phyloP scores from a whole-genome alignment of 2,113 vertebrate species.

The Lipophrys pholis region DNA sequence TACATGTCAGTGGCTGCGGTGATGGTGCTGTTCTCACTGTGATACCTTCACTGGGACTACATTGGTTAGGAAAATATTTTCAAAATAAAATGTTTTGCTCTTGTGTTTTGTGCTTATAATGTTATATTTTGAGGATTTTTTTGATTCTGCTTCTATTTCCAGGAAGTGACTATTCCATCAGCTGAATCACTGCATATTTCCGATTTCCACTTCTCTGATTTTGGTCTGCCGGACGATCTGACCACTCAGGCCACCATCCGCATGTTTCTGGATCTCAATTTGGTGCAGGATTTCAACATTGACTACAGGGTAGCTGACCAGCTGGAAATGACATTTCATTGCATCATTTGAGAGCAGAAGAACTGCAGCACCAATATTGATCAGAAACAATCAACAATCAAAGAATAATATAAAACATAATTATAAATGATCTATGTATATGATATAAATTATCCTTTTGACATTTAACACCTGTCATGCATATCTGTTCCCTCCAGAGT shows the following conservation, averaged over 20 bases:
- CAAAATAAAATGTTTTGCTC: not conserved
- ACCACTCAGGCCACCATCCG: constrained; percentile 89
- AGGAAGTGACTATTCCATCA: constrained; percentile 89
- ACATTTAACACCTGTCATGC: not conserved
- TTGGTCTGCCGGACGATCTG: constrained; percentile 86
- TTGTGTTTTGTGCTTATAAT: not conserved
- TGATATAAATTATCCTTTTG: not conserved
- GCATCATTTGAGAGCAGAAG: not conserved
- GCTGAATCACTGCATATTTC: constrained; percentile 87
- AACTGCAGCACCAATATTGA: not conserved
- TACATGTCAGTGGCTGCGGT: constrained; percentile 4
- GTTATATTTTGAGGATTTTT: not conserved
- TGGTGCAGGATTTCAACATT: constrained; percentile 92
- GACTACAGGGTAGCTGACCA: constrained; percentile 88
- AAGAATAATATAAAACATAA: not conserved
- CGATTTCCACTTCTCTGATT: constrained; percentile 92
- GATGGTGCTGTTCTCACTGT: not conserved
- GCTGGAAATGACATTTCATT: not conserved
- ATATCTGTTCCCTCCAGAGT: constrained; percentile 75
- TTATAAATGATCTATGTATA: not conserved
- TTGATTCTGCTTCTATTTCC: constrained; percentile 11
- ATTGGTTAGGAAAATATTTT: not conserved
- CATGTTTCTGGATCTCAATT: constrained; percentile 93
- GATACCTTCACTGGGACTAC: not conserved
- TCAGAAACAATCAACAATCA: not conserved